Evolutionary conservation across 2,888 invertebrate genomes (phyloP), one percentile per base, ranked within the genome.

Genomic region (Scaptomyza flava): DNA sequence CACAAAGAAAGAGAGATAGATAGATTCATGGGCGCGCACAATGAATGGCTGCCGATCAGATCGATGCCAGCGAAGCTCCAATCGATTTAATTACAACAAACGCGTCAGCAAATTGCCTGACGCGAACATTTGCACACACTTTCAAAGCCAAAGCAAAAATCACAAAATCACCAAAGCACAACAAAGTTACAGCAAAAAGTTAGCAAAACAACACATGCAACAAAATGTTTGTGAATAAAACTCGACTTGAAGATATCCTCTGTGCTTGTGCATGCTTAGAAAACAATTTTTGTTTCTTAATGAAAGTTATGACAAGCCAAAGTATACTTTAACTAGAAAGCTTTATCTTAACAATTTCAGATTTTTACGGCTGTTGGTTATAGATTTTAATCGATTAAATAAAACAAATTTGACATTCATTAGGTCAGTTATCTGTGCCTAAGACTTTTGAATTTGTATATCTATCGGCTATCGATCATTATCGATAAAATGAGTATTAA

Each of bases 111-210:
- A 87, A 89, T 87, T 87, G 89, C 89, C 88, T 87, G 89, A 79
- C 86, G 85, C 86, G 81, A 89, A 87, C 86, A 89, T 89, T 87
- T 88, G 85, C 87, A 88, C 87, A 88, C 87, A 88, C 87, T 87
- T 87, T 80, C 68, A 77, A 71, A 82, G 81, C 80, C 14, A 76
- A 70, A 63, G 69, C 68, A 68, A 82, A 56, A 72, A 72, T 54
- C 61, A 56, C 62, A 69, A 76, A 63, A 66, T 52, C 52, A 52
- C 62, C 65, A 48, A 41, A 62, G 53, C 38, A 63, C 17, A 72
- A 63, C 46, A n/a, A 50, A 34, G 12, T 48, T 34, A 20, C 42
- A 53, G 33, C 50, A 33, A 38, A 60, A 38, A 54, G 14, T 38
- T 38, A 38, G 4, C 12, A n/a, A 38, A 38, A 14, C 14, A 14